Base-by-base conservation (phyloP, 1,140 invertebrate species). In the Planococcus citri region DNA sequence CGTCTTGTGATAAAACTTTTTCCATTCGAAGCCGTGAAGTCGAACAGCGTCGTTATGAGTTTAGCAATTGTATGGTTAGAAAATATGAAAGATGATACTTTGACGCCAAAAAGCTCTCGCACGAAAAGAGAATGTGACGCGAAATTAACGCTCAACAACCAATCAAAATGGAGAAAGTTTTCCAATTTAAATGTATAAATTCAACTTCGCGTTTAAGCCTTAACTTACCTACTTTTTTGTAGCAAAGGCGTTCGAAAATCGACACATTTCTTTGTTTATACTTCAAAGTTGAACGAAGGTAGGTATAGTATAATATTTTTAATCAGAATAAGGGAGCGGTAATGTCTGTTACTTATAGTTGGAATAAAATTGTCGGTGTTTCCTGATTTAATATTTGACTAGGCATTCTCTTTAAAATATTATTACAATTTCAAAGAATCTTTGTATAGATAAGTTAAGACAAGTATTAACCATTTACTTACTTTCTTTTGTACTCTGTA, bases 81-180 rank as follows among this genome's bases (percentile, higher is more conserved):
- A 51, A 51, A 51, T 51, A 51, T 51, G 41, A 51, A 51, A 51
- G 41, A 51, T 51, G 41, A 51, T 51, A 51, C 41, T 51, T 51
- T 51, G 41, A 51, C 41, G 41, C 41, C 41, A 20, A 51, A 51
- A 51, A 51, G 41, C 41, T 17, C 41, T n/a, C 2, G 41, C 41
- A 51, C 41, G 6, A 20, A 51, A 51, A 14, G 2, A 51, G 6
- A 51, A 51, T 51, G 41, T 51, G 41, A 51, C 41, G 17, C 41
- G 41, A 51, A 51, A 51, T 51, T 14, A 51, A 51, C 41, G 41
- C 41, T 17, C 2, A 51, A 51, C 41, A 51, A 51, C 41, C 41
- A 51, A 51, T 51, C 41, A n/a, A 51, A 6, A 9, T 51, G 41
- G 41, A 3, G 41, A 51, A 51, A 51, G 6, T 51, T 51, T 51